These are phyloP conservation scores for Chironomus riparius DNA, from an alignment of 2,888 invertebrate genomes.

Conservation along the genomic window DNA sequence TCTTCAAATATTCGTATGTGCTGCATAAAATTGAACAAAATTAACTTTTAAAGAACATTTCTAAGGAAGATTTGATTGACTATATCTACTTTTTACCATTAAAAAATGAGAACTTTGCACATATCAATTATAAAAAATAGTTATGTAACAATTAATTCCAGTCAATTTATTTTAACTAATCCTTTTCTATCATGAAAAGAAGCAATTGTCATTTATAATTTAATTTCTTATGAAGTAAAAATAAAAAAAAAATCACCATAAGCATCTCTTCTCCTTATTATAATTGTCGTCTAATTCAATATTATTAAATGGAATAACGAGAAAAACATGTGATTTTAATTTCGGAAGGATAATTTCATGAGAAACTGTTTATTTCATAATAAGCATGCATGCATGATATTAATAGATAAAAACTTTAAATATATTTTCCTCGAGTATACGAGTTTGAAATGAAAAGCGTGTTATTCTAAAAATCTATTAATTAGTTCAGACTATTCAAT, in stretches of 20 bases:
- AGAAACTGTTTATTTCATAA: too few species aligned
- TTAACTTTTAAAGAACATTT: background rate
- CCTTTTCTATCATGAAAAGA: background rate
- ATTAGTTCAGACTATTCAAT: constrained; percentile 9
- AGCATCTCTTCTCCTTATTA: too few species aligned
- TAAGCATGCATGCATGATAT: background rate
- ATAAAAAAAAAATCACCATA: too few species aligned
- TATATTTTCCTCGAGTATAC: constrained; percentile 24
- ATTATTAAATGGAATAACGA: background rate
- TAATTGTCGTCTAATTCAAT: background rate
- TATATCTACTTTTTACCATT: background rate
- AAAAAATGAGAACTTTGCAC: background rate
- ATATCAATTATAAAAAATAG: constrained; percentile 8
- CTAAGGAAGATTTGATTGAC: background rate
- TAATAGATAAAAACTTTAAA: constrained; percentile 3
- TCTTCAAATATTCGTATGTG: too few species aligned
- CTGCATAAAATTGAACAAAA: too few species aligned
- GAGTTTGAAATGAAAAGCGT: constrained; percentile 23
- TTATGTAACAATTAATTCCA: constrained; percentile 14
- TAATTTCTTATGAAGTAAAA: background rate
- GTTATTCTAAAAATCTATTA: constrained; percentile 27
- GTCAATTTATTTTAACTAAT: constrained; percentile 1
- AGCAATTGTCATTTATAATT: background rate
- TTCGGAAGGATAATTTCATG: too few species aligned
- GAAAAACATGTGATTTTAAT: background rate